Base-by-base conservation (phyloP, 2,888 invertebrate genomes). In the Tetrapedia diversipes region DNA sequence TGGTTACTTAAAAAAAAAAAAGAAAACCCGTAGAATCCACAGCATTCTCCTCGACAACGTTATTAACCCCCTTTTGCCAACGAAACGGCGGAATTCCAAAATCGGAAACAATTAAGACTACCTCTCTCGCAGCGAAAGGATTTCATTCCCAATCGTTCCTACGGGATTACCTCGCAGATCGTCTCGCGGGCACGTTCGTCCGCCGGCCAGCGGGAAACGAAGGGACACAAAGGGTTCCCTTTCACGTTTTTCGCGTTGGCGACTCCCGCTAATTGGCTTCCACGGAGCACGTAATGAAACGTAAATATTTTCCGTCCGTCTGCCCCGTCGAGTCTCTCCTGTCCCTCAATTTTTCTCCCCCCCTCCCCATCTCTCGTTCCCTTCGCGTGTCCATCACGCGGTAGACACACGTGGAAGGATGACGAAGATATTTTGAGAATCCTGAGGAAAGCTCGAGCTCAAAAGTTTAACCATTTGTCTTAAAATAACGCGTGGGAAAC, bases 251-350 rank as follows among this genome's bases (percentile, higher is more conserved):
- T 68, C 29, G 49, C 57, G 70, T 24, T 37, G 24, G 24, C 37
- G 64, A 59, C 51, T 54, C 34, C 41, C 68, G 68, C 68, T 77
- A 68, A 77, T 77, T 77, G 77, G 75, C 77, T 68, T 59, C 59
- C 54, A 54, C 51, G 51, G 59, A 54, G 19, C 75, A 37, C 54
- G 45, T 74, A 77, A 74, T 75, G 77, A 68, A 77, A 74, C 59
- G 75, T 74, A 77, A 77, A 77, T 75, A 63, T 68, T 77, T 74
- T 64, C 75, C 63, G 19, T 74, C 68, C 54, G 66, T 74, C 74
- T 67, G 29, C 63, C 16, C 47, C 57, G 29, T 32, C 59, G 41
- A 19, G 37, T 41, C n/a, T 41, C 34, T 29, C 34, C 60, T 22
- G 51, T 39, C 60, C 41, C 60, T 32, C 24, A 34, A 47, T 29